Base-by-base conservation (phyloP, 2,888 invertebrate genomes). In the Brachypalpus laphriformis region DNA sequence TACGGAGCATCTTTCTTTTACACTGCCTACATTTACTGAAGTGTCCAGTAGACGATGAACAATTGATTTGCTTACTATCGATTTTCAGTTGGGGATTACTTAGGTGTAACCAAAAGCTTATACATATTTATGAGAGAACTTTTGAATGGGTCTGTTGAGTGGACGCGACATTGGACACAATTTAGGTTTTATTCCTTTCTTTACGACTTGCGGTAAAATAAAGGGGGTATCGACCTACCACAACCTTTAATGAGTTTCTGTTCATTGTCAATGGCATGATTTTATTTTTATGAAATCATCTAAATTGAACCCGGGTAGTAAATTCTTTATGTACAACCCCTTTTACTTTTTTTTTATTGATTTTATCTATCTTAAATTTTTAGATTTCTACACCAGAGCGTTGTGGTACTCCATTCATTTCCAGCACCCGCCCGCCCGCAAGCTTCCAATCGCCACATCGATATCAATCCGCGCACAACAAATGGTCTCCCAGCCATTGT, bases 391-490 rank as follows among this genome's bases (percentile, higher is more conserved):
- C 81, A 56, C 71, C 51, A 16, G 81, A 81, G 18, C 71, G 81
- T 6, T 68, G 81, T 76, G 59, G 65, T 20, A 81, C 85, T 47
- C 75, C 81, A 66, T 85, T 40, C 11, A 61, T 56, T 2, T 47
- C 81, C 16, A 65, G 1, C 28, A 59, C 68, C 31, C 71, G 71
- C 25, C 59, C 37, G 2, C 28, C 75, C 31, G 25, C 45, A 31
- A 85, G 34, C 81, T 81, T 81, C 85, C 85, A 85, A n/a, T 76
- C 85, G 22, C 71, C 85, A 40, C 63, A 76, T 37, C 74, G 74
- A 57, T 75, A 75, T 31, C 74, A 65, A 40, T 57, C 78, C 42
- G 34, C 75, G 54, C 81, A 76, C 75, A 78, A 72, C 16, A 81
- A 70, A 54, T 76, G 71, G 71, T 85, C 75, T 51, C 71, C 81